Percentiles rank a stretch among this genome's conserved stretches.
Conservation (phyloP, 2,113 vertebrate species). For the Xiphias gladius region DNA sequence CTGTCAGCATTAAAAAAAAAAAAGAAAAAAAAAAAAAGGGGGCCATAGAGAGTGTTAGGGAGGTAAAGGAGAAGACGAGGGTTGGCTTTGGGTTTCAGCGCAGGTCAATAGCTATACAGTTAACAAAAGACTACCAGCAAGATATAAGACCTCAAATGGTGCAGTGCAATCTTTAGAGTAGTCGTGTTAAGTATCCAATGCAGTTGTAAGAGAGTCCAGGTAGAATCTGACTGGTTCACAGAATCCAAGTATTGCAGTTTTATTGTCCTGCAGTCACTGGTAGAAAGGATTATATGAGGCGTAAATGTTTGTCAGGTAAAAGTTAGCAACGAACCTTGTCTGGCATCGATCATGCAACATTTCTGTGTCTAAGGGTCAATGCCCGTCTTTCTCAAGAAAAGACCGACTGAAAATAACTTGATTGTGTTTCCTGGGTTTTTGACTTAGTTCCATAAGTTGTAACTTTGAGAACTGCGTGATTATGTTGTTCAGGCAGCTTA, state of each 20-base stretch:
- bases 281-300: not conserved
- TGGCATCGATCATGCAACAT: not conserved
- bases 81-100: not conserved
- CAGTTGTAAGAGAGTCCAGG: not conserved
- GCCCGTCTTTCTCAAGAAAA: too few species aligned
- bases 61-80: not conserved
- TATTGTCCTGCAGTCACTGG: not conserved
- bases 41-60: not conserved
- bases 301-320: not conserved
- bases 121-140: not conserved
- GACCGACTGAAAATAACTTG: not conserved
- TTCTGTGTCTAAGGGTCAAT: not conserved
- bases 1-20: constrained; percentile 52
- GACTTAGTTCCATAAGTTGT: too few species aligned
- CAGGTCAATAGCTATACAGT: not conserved
- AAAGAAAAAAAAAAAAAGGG: constrained; percentile 46
- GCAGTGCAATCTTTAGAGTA: not conserved
- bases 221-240: not conserved
- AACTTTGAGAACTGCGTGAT: not conserved
- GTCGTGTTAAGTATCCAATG: not conserved
- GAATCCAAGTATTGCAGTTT: not conserved
- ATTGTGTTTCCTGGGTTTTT: not conserved
- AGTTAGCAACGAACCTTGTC: not conserved
- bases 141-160: not conserved
- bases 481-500: not conserved